Base-by-base conservation (phyloP, 2,888 invertebrate species). In the Diarsia brunnea region DNA sequence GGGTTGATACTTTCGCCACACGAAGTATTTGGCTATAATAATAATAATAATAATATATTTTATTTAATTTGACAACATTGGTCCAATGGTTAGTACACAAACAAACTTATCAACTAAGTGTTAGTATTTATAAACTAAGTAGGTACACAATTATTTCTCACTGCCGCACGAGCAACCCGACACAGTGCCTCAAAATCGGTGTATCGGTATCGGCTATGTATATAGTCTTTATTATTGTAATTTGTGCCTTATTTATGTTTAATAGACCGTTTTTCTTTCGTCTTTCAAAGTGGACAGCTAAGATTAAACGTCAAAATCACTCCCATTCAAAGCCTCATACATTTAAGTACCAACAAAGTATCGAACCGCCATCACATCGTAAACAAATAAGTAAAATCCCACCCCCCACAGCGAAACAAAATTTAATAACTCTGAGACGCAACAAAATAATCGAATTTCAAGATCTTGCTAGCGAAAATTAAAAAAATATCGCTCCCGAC, bases 381-480 rank as follows among this genome's bases (percentile, higher is more conserved):
- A 88, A 88, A 87, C 89, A 91, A 91, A 89, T 90, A 78, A 81
- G 55, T 45, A 84, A 85, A 85, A 70, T 77, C 8, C 47, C n/a
- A 83, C 84, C 83, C 89, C 92, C 92, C 89, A 87, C 85, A 82
- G 91, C 81, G 90, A 92, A 91, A 86, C 83, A 91, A 95, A 94
- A 95, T 95, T 94, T 92, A 93, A 94, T 95, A 94, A 94, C 90
- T 91, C 87, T 89, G 89, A 90, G 92, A 92, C 89, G 90, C 87
- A 86, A 89, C 91, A 91, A 82, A 91, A 93, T 95, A 96, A 96
- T 95, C 95, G 94, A 96, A 95, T 95, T 93, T 91, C 89, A 88
- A 91, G 92, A 93, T 93, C 92, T 91, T 93, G 94, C 95, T 95
- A 93, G 93, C 91, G 95, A 95, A 96, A 96, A 96, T 95, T 95